Evolutionary conservation across 2,797 vertebrate species (phyloP).

Genomic region (Onychomys leucogaster): DNA sequence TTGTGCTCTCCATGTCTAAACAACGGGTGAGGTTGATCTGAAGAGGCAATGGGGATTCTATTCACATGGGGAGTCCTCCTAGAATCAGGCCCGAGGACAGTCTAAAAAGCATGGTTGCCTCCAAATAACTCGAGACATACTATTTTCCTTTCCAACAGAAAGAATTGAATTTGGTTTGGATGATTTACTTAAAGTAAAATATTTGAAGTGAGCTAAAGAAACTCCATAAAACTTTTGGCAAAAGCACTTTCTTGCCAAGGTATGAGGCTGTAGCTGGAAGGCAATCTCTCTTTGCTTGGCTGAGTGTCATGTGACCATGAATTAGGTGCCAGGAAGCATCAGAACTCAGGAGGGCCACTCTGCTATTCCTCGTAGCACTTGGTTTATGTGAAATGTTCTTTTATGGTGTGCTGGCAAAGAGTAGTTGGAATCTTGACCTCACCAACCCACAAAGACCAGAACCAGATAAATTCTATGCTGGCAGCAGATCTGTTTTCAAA

Average conservation of each 20-base stretch:
- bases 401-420: constrained; percentile 14
- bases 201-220: constrained; percentile 67
- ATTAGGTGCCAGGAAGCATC: not conserved
- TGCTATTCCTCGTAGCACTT: not conserved
- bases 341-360: not conserved
- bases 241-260: constrained; percentile 22
- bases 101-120: not conserved
- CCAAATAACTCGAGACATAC: not conserved
- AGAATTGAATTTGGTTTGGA: constrained; percentile 53
- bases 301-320: not conserved
- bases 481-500: constrained; percentile 52
- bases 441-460: not conserved
- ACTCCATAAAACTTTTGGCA: constrained; percentile 35
- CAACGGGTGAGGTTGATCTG: not conserved
- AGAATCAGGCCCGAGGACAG: not conserved
- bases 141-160: constrained; percentile 42
- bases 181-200: constrained; percentile 71
- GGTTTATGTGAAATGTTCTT: constrained; percentile 13
- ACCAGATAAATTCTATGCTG: constrained; percentile 35
- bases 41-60: not conserved
- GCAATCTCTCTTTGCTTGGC: not conserved
- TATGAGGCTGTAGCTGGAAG: not conserved
- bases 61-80: not conserved
- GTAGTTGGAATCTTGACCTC: not conserved
- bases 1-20: not conserved